Evolutionary conservation across 2,888 invertebrate species (phyloP).

Genomic region (Onthophagus sagittarius): DNA sequence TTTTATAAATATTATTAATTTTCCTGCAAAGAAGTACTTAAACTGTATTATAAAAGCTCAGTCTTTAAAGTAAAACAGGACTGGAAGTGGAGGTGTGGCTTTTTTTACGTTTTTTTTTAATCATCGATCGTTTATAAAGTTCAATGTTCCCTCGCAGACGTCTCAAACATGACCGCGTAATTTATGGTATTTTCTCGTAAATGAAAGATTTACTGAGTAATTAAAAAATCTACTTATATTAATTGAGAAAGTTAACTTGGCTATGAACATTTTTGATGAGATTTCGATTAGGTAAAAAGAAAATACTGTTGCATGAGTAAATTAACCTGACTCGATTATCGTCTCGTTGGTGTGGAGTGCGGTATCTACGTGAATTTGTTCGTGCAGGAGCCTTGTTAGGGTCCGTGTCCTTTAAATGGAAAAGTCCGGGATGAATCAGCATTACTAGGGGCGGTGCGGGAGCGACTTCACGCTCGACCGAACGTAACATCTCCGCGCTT

Average conservation of each 20-base stretch:
- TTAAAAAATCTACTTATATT: neutral
- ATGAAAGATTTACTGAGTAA: neutral
- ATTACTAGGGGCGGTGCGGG: constrained; percentile 11
- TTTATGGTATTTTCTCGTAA: neutral
- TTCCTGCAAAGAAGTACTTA: neutral
- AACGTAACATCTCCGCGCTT: constrained; percentile 13
- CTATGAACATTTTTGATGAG: neutral
- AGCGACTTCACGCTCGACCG: constrained; percentile 9
- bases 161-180: neutral
- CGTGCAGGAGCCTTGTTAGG: constrained; percentile 6
- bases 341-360: neutral
- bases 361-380: neutral
- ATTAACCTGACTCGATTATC: constrained; percentile 16
- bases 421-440: constrained; percentile 20
- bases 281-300: constrained; percentile 18
- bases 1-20: neutral
- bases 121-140: neutral
- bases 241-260: neutral
- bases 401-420: constrained; percentile 11
- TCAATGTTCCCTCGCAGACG: neutral
- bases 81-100: neutral
- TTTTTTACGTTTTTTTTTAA: neutral
- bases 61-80: neutral
- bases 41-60: neutral
- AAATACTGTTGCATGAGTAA: constrained; percentile 14